Conservation (phyloP, 2,888 invertebrate species). For the Coelinius sp. region DNA sequence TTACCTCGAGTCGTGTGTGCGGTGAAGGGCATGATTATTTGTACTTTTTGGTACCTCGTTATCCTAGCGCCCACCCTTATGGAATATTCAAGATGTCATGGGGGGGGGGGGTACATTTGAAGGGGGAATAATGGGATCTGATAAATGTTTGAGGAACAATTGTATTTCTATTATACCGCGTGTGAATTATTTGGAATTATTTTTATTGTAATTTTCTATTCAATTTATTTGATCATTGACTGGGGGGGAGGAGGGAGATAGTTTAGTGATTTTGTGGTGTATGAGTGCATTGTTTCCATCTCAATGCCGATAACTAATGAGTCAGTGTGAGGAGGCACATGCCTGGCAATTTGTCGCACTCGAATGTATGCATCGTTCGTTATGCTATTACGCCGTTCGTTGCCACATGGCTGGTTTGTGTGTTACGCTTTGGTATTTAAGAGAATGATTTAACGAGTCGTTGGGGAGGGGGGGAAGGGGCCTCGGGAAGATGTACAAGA, state of each 20-base stretch:
- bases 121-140: neutral
- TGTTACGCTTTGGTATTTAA: slow-evolving; percentile 12
- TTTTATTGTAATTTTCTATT: neutral
- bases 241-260: neutral
- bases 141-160: neutral
- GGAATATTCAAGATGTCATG: slow-evolving; percentile 14
- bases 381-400: slow-evolving; percentile 12
- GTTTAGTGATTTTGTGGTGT: neutral
- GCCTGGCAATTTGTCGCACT: slow-evolving; percentile 1
- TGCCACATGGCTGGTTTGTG: neutral
- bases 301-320: slow-evolving; percentile 26
- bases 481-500: neutral
- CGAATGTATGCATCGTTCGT: neutral
- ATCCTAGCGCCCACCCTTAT: slow-evolving; percentile 1
- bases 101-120: neutral
- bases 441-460: slow-evolving; percentile 10
- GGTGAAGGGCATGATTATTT: slow-evolving; percentile 18
- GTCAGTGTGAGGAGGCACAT: neutral
- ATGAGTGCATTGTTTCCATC: slow-evolving; percentile 19
- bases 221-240: neutral
- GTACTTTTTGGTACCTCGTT: slow-evolving; percentile 17
- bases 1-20: slow-evolving; percentile 24
- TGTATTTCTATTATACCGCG: slow-evolving; percentile 3
- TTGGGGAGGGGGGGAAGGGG: too few species aligned
- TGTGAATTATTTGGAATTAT: neutral